Conservation (phyloP, 1,140 invertebrate genomes). For the Drosophila tropicalis region DNA sequence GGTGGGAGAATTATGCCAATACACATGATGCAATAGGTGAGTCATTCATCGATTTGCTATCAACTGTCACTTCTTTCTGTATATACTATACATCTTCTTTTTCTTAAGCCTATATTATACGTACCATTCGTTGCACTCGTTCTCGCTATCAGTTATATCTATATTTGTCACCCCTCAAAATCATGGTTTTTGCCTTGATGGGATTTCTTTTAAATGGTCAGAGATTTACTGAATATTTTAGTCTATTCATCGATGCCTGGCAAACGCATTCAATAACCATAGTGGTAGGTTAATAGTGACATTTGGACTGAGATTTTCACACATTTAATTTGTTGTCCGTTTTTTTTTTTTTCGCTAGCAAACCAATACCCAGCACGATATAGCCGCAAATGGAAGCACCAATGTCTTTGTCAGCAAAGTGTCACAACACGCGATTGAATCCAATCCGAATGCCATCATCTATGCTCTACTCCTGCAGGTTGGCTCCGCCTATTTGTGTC, state of each 20-base stretch:
- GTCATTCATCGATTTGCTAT: constrained; percentile 39
- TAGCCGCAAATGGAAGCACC: constrained; percentile 16
- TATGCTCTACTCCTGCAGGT: constrained; percentile 87
- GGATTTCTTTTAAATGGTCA: constrained; percentile 86
- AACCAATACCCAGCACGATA: constrained; percentile 22
- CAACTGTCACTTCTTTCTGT: not conserved
- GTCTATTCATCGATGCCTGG: constrained; percentile 83
- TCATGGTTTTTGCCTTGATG: constrained; percentile 85
- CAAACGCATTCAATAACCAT: constrained; percentile 85
- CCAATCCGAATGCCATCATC: constrained; percentile 83
- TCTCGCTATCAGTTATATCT: constrained; percentile 89
- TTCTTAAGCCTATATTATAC: constrained; percentile 63
- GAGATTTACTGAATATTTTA: constrained; percentile 85
- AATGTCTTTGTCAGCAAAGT: constrained; percentile 38
- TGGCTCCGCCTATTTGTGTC: constrained; percentile 87
- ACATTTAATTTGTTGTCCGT: not conserved
- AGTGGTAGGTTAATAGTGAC: constrained; percentile 81
- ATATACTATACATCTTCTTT: not conserved
- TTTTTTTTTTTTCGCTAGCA: constrained; percentile 22
- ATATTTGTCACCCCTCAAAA: constrained; percentile 88
- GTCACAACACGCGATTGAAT: constrained; percentile 55
- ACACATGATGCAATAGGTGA: constrained; percentile 80
- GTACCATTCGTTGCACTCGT: constrained; percentile 81
- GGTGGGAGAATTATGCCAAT: constrained; percentile 93
- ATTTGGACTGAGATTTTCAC: too few species aligned